Conservation (phyloP, 2,888 invertebrate species). For the Lydus trimaculatus region DNA sequence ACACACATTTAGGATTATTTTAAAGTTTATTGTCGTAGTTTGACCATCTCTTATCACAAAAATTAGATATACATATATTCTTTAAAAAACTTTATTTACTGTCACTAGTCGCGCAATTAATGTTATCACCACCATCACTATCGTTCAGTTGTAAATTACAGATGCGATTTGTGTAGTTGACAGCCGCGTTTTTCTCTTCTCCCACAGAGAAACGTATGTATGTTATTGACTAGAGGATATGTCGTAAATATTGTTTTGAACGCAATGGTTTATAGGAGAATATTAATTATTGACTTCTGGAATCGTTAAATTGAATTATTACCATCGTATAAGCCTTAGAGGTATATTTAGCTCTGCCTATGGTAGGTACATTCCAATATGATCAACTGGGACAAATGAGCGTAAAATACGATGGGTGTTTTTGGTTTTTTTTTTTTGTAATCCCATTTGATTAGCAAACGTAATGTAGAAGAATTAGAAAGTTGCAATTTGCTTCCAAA, state of each 20-base stretch:
- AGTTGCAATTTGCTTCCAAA: too few species aligned
- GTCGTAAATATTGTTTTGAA: conserved; percentile 38
- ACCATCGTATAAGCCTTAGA: conserved; percentile 29
- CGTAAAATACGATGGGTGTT: too few species aligned
- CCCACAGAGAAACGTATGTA: conserved; percentile 30
- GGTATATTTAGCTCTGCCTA: too few species aligned
- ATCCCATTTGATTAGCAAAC: too few species aligned
- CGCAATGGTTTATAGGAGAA: conserved; percentile 35
- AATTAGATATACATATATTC: not conserved
- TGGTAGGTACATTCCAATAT: too few species aligned
- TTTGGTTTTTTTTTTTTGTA: too few species aligned
- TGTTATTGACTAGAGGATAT: conserved; percentile 41
- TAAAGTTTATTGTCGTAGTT: not conserved
- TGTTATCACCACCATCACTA: not conserved
- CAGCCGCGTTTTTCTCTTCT: conserved; percentile 43
- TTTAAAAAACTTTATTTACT: too few species aligned
- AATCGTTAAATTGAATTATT: conserved; percentile 41
- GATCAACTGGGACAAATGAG: too few species aligned
- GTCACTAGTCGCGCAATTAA: not conserved
- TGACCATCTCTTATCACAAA: too few species aligned
- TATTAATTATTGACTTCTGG: conserved; percentile 43
- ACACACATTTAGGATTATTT: too few species aligned
- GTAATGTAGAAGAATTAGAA: too few species aligned
- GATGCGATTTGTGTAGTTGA: conserved; percentile 43
- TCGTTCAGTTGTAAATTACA: conserved; percentile 40